These are phyloP conservation scores for Cotesia chilonis DNA, from an alignment of 1,140 invertebrate species.

Conservation along the genomic window DNA sequence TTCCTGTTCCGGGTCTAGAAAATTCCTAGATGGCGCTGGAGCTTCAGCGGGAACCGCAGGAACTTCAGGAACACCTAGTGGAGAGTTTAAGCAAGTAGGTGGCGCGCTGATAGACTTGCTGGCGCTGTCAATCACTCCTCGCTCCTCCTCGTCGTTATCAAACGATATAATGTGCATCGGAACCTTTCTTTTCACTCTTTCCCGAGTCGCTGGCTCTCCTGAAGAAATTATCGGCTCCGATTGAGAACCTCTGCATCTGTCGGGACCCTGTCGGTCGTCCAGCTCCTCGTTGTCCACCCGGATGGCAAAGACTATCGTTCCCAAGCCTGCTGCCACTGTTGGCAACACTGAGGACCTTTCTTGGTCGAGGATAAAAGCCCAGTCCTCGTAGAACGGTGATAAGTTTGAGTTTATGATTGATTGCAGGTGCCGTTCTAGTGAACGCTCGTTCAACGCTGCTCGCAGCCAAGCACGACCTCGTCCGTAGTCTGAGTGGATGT, in stretches of 20 bases:
- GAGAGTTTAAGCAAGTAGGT: slow-evolving; percentile 72
- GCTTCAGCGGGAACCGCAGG: slow-evolving; percentile 54
- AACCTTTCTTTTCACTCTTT: slow-evolving; percentile 69
- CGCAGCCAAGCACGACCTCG: slow-evolving; percentile 87
- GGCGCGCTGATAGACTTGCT: slow-evolving; percentile 67
- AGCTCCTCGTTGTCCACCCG: slow-evolving; percentile 86
- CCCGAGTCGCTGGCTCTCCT: slow-evolving; percentile 61
- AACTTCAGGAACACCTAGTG: slow-evolving; percentile 37
- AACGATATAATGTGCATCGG: slow-evolving; percentile 72
- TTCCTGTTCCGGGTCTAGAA: slow-evolving; percentile 26
- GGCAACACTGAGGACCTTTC: slow-evolving; percentile 80
- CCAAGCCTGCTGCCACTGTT: slow-evolving; percentile 83
- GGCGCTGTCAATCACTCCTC: slow-evolving; percentile 38
- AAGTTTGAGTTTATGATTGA: slow-evolving; percentile 77
- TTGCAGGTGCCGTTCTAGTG: slow-evolving; percentile 85
- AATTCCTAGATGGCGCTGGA: slow-evolving; percentile 41
- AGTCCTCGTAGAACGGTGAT: slow-evolving; percentile 82
- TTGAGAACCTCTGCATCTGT: slow-evolving; percentile 55
- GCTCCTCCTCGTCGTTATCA: slow-evolving; percentile 65
- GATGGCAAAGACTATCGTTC: slow-evolving; percentile 88
- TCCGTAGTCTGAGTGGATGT: slow-evolving; percentile 83
- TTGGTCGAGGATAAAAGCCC: slow-evolving; percentile 81
- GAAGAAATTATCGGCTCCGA: slow-evolving; percentile 68
- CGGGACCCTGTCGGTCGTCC: slow-evolving; percentile 68
- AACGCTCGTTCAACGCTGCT: slow-evolving; percentile 87